Evolutionary conservation across 2,888 invertebrate species (phyloP).

Genomic region (Rotaria magnacalcarata): DNA sequence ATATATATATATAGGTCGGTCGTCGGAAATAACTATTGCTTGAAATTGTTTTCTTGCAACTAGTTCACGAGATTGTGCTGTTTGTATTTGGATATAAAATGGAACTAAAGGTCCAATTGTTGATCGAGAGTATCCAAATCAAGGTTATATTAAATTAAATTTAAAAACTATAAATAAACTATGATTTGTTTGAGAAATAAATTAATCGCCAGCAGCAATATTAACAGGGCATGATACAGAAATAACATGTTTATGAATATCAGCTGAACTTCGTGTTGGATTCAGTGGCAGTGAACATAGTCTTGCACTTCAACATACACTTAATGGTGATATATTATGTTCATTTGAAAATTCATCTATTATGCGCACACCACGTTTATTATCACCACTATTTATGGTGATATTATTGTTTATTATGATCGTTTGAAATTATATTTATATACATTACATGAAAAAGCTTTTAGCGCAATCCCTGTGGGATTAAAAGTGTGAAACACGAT

Average conservation of each 20-base stretch:
- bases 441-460: constrained; percentile 88
- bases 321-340: constrained; percentile 87
- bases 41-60: constrained; percentile 83
- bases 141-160: constrained; percentile 76
- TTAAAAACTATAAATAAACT: constrained; percentile 79
- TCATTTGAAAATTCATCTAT: constrained; percentile 72
- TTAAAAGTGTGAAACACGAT: no score
- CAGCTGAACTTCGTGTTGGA: constrained; percentile 92
- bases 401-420: constrained; percentile 66
- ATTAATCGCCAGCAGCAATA: constrained; percentile 87
- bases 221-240: constrained; percentile 95
- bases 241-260: constrained; percentile 87
- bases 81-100: constrained; percentile 96
- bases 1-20: constrained; percentile 86
- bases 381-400: constrained; percentile 67
- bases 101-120: constrained; percentile 56
- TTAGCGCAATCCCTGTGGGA: no score
- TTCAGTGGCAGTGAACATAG: constrained; percentile 84
- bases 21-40: constrained; percentile 40
- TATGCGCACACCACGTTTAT: neutral
- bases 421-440: constrained; percentile 64
- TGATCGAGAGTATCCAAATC: constrained; percentile 37
- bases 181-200: constrained; percentile 60
- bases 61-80: constrained; percentile 94
- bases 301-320: constrained; percentile 92